phyloP scores from a whole-genome alignment of 2,888 invertebrate species.

The Punctoribates punctum region DNA sequence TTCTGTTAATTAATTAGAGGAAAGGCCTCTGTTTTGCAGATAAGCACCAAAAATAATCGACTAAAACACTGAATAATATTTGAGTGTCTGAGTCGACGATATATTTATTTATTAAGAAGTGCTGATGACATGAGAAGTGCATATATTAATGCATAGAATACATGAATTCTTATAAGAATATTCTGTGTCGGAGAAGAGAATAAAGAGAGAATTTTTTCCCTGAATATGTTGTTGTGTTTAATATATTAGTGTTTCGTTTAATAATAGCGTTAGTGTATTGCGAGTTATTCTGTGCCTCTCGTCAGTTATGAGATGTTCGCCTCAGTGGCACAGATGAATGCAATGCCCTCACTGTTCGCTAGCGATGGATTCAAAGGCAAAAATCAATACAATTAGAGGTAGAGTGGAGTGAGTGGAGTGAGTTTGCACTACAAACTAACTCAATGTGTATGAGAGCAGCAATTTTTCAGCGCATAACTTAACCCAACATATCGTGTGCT shows the following conservation, averaged over 20 bases:
- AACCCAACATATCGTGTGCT: not conserved
- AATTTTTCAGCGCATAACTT: not conserved
- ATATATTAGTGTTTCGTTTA: constrained; percentile 8
- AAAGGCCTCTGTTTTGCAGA: too few relatives aligned
- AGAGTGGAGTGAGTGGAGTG: not conserved
- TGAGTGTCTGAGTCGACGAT: too few relatives aligned
- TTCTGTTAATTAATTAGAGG: too few relatives aligned
- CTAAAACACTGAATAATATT: too few relatives aligned
- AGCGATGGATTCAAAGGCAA: not conserved
- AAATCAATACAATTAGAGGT: constrained; percentile 12
- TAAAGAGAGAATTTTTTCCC: not conserved
- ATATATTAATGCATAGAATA: not conserved
- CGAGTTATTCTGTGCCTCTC: not conserved
- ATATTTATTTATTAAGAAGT: not conserved
- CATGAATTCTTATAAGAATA: not conserved
- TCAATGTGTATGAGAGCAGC: not conserved
- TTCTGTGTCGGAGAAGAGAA: not conserved
- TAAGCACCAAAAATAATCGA: too few relatives aligned
- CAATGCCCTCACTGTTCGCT: too few relatives aligned
- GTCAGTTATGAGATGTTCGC: not conserved
- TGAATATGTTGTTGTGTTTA: not conserved
- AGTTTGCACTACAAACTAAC: not conserved
- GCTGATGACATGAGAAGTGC: not conserved
- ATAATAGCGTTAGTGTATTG: constrained; percentile 1
- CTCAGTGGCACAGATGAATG: not conserved